Conservation (phyloP, 1,140 invertebrate species). For the Geopemphigus sp. region DNA sequence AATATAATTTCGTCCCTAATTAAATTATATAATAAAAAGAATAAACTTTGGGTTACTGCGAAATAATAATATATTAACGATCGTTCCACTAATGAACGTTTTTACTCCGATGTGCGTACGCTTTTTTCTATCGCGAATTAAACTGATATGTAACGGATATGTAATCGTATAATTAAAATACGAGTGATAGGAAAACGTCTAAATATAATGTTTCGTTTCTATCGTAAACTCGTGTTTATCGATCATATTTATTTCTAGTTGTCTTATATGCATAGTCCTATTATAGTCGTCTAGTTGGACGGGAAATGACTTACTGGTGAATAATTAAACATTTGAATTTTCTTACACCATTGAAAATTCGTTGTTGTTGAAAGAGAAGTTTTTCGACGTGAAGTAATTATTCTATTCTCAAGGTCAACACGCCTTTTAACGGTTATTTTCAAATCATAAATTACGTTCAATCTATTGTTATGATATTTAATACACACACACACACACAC, state of each 20-base stretch:
- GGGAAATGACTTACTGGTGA: not conserved
- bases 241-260: too few relatives aligned
- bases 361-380: not conserved
- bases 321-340: not conserved
- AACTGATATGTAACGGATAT: too few relatives aligned
- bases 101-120: not conserved
- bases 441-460: constrained; percentile 6
- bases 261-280: too few relatives aligned
- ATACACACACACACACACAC: too few relatives aligned
- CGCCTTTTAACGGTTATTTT: constrained; percentile 17
- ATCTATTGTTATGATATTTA: constrained; percentile 17
- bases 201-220: too few relatives aligned
- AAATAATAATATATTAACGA: not conserved
- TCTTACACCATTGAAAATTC: not conserved
- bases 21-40: not conserved
- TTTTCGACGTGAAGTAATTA: not conserved
- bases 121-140: too few relatives aligned
- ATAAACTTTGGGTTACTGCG: not conserved
- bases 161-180: too few relatives aligned
- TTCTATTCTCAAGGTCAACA: constrained; percentile 27
- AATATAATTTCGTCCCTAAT: not conserved
- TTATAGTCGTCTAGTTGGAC: not conserved
- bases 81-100: not conserved
- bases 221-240: too few relatives aligned
- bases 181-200: too few relatives aligned